Base-by-base conservation (phyloP, 2,797 vertebrate species). In the Phyllotis vaccarum region DNA sequence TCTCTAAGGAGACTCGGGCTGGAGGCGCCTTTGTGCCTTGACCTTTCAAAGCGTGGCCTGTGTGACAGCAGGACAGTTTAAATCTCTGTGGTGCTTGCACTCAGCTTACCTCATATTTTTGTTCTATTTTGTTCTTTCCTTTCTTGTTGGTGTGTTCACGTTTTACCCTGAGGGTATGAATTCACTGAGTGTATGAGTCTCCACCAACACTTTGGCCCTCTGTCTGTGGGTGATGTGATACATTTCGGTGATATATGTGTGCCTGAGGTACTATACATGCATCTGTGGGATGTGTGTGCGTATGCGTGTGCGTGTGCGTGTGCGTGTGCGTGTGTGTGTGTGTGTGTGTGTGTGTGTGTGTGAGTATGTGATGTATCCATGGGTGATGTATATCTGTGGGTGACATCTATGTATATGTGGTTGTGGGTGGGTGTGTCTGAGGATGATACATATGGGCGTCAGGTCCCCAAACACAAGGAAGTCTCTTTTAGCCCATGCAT, bases 341-440 rank as follows among this genome's bases (percentile, higher is more conserved):
- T 93, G 85, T 90, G 93, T 78, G 52, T 58, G 34, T 81, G 72
- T 11, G 29, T 62, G 5, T 31, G 0, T 64, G 60, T 79, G 76
- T 93, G 76, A 88, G 93, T 78, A 46, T 56, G 34, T 81, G 68
- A 54, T 11, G 60, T 81, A 68, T 93, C 81, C 88, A 91, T 64
- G 46, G 29, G 29, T 78, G 74, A 54, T 11, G 29, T 12, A 27
- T 62, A 64, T 66, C 31, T 16, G 64, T 66, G 64, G 19, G 2
- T 66, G 31, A 34, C 0, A 68, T 16, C 6, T 14, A 6, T 68
- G 64, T 68, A 16, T 34, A 6, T 68, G 64, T 68, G 14, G n/a
- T 2, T 68, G 34, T 8, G 66, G 3, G 62, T 66, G 62, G 13
- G 14, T 68, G 31, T n/a, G 34, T 17, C 66, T 68, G 66, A 16